Conservation (phyloP, 2,888 invertebrate genomes). For the Xylota segnis region DNA sequence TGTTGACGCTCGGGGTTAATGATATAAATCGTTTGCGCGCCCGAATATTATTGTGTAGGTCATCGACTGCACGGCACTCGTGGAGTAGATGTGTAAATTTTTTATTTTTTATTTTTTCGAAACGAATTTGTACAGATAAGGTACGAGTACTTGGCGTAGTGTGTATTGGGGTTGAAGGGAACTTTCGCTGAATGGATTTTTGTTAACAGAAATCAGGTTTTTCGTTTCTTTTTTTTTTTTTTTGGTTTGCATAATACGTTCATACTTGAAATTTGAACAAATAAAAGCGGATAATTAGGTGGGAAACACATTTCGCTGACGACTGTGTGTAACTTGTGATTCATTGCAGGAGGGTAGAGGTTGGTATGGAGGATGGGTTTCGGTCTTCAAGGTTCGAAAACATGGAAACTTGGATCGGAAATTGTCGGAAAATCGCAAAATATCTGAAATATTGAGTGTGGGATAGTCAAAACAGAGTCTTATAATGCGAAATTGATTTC, state of each 20-base stretch:
- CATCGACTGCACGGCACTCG: slow-evolving; percentile 59
- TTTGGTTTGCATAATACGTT: slow-evolving; percentile 39
- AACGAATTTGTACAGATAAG: slow-evolving; percentile 57
- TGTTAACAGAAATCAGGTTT: slow-evolving; percentile 4
- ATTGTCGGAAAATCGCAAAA: too few relatives aligned
- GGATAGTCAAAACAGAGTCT: too few relatives aligned
- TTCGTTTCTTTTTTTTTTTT: slow-evolving; percentile 13
- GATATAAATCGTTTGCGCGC: slow-evolving; percentile 64
- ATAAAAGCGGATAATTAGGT: neutral
- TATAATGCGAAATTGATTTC: too few relatives aligned
- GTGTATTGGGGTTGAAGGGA: slow-evolving; percentile 5
- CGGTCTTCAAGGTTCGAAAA: too few relatives aligned
- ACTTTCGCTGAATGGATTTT: slow-evolving; percentile 44
- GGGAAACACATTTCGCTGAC: neutral
- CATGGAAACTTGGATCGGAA: too few relatives aligned
- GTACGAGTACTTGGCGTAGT: slow-evolving; percentile 4
- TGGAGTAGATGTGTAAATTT: slow-evolving; percentile 25
- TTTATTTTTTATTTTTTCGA: slow-evolving; percentile 34
- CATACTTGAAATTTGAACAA: slow-evolving; percentile 11
- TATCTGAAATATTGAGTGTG: too few relatives aligned
- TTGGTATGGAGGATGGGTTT: slow-evolving; percentile 7
- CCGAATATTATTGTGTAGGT: slow-evolving; percentile 72
- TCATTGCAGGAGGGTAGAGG: neutral
- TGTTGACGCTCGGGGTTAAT: slow-evolving; percentile 66
- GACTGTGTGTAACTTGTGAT: slow-evolving; percentile 6